A percentile compares a stretch with the other conserved stretches of the same genome.
phyloP scores from a whole-genome alignment of 2,888 invertebrate species.

The Diarsia brunnea region DNA sequence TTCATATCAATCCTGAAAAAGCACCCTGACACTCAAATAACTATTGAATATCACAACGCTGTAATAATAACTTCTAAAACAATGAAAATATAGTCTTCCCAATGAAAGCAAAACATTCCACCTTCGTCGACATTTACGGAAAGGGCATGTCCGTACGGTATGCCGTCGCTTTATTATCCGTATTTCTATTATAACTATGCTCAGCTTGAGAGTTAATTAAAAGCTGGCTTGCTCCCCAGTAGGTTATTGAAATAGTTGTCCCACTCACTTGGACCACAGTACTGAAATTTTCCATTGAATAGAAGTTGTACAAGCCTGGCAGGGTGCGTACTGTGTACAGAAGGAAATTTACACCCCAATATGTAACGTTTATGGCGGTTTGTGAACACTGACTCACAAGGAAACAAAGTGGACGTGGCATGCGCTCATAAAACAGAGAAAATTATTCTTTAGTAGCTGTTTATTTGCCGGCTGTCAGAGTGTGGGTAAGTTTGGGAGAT shows the following conservation, averaged over 20 bases:
- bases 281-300: conserved; percentile 48
- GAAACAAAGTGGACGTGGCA: conserved; percentile 47
- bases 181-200: conserved; percentile 55
- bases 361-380: conserved; percentile 42
- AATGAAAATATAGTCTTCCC: conserved; percentile 35
- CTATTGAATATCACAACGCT: conserved; percentile 14
- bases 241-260: conserved; percentile 70
- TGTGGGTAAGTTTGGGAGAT: conserved; percentile 30
- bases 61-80: conserved; percentile 39
- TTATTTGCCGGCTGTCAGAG: conserved; percentile 51
- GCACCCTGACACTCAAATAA: conserved; percentile 5
- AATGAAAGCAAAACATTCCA: conserved; percentile 56
- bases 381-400: conserved; percentile 40
- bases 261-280: conserved; percentile 51
- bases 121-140: conserved; percentile 33
- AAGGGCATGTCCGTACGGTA: conserved; percentile 51
- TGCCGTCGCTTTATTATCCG: conserved; percentile 51
- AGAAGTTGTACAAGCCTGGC: conserved; percentile 37
- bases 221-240: conserved; percentile 48
- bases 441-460: conserved; percentile 51
- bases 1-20: neutral
- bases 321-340: conserved; percentile 26
- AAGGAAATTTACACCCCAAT: conserved; percentile 45
- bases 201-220: conserved; percentile 65
- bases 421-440: conserved; percentile 40